Conservation (phyloP, 1,140 invertebrate genomes). For the Tetragnatha versicolor region DNA sequence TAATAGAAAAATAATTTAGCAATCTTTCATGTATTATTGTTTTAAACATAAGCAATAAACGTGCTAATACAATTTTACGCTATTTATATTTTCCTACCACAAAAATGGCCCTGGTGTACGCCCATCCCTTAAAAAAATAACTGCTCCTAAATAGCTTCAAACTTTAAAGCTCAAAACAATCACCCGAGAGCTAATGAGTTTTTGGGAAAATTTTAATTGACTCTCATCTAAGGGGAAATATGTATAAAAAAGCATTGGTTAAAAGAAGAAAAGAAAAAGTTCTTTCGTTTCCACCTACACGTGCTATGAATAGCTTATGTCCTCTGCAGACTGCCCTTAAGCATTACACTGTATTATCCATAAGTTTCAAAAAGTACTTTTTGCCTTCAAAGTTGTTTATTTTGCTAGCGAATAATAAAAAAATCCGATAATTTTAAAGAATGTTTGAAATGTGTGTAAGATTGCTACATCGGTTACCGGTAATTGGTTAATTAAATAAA, state of each 20-base stretch:
- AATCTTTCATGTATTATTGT: neutral
- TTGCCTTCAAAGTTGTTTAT: no score
- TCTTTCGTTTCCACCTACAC: neutral
- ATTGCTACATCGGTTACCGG: no score
- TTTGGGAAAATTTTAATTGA: conserved; percentile 34
- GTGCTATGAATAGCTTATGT: conserved; percentile 8
- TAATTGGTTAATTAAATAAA: no score
- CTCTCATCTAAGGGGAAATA: conserved; percentile 1
- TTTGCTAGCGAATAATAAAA: no score
- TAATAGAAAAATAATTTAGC: no score
- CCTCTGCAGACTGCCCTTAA: neutral
- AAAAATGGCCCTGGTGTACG: no score
- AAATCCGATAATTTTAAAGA: no score
- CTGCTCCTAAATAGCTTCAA: conserved; percentile 1
- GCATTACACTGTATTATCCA: no score
- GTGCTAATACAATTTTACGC: neutral
- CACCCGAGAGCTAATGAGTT: conserved; percentile 26
- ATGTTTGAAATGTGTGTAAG: no score
- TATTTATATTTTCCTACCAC: neutral
- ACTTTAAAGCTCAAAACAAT: conserved; percentile 6
- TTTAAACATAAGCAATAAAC: neutral
- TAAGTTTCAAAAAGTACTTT: no score
- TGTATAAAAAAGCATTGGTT: conserved; percentile 8
- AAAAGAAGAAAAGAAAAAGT: neutral
- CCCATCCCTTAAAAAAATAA: no score